Evolutionary conservation across 2,888 invertebrate genomes (phyloP).

Genomic region (Opisthograptis luteolata): DNA sequence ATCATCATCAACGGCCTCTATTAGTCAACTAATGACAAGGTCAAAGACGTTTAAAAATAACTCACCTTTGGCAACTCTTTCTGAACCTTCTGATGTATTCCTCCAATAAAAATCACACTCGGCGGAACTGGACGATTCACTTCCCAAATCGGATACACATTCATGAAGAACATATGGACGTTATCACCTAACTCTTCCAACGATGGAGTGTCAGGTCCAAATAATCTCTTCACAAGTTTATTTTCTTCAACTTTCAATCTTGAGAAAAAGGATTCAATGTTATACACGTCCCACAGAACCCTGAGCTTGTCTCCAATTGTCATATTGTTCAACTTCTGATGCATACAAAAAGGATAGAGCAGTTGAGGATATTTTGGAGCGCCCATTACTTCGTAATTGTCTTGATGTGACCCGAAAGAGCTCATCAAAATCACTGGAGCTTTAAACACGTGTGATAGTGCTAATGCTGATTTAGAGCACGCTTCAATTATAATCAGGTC

Average conservation of each 20-base stretch:
- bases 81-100: slow-evolving; percentile 57
- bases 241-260: slow-evolving; percentile 6
- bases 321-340: slow-evolving; percentile 22
- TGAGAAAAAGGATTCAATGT: slow-evolving; percentile 11
- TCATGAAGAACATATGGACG: slow-evolving; percentile 59
- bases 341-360: slow-evolving; percentile 44
- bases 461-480: slow-evolving; percentile 47
- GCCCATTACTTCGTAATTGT: slow-evolving; percentile 53
- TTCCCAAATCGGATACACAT: slow-evolving; percentile 60
- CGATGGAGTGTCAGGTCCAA: slow-evolving; percentile 37
- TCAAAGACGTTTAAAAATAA: not conserved
- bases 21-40: too few relatives aligned
- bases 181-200: slow-evolving; percentile 45
- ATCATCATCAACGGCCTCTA: too few relatives aligned
- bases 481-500: slow-evolving; percentile 69
- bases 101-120: slow-evolving; percentile 63
- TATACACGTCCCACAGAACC: slow-evolving; percentile 19
- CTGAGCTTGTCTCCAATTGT: slow-evolving; percentile 16
- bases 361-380: slow-evolving; percentile 58
- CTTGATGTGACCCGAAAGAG: slow-evolving; percentile 50
- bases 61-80: slow-evolving; percentile 58
- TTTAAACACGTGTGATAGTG: slow-evolving; percentile 61
- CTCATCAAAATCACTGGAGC: slow-evolving; percentile 66
- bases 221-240: slow-evolving; percentile 31
- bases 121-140: slow-evolving; percentile 63